Evolutionary conservation across 2,113 vertebrate species (phyloP).

Genomic region (Scytalopus superciliaris): DNA sequence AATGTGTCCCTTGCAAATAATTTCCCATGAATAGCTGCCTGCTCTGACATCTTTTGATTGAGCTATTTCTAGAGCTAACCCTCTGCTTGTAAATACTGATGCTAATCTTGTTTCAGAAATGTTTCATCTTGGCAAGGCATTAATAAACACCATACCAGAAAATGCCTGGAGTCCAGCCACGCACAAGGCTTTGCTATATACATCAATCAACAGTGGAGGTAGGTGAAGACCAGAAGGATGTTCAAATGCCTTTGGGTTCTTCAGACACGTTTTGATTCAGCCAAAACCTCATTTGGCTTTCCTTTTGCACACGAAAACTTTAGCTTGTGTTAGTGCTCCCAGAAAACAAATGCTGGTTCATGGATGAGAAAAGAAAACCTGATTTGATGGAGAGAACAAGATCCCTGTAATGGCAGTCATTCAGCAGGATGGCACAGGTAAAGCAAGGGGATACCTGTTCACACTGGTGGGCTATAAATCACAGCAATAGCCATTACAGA

Average conservation of each 20-base stretch:
- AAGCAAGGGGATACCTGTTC: neutral
- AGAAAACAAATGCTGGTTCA: neutral
- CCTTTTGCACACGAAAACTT: neutral
- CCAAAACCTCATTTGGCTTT: neutral
- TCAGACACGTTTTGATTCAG: neutral
- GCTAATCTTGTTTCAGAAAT: slow-evolving; percentile 52
- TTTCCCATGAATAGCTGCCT: neutral
- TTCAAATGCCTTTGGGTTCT: neutral
- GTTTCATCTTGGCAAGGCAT: slow-evolving; percentile 33
- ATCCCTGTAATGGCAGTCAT: neutral
- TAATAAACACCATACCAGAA: slow-evolving; percentile 32
- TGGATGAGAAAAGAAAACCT: neutral
- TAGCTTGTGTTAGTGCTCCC: neutral
- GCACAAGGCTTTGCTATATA: neutral
- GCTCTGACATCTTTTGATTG: slow-evolving; percentile 21
- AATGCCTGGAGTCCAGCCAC: neutral
- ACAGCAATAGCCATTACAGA: neutral
- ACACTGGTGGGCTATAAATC: neutral
- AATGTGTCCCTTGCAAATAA: neutral
- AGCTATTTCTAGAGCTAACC: slow-evolving; percentile 41
- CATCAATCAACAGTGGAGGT: neutral
- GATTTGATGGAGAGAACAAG: neutral
- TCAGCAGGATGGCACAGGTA: neutral
- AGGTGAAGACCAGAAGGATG: neutral
- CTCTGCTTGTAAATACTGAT: slow-evolving; percentile 42